Evolutionary conservation across 1,140 invertebrate species (phyloP), one percentile per base, ranked within the genome.

Genomic region (Telenomus remus): DNA sequence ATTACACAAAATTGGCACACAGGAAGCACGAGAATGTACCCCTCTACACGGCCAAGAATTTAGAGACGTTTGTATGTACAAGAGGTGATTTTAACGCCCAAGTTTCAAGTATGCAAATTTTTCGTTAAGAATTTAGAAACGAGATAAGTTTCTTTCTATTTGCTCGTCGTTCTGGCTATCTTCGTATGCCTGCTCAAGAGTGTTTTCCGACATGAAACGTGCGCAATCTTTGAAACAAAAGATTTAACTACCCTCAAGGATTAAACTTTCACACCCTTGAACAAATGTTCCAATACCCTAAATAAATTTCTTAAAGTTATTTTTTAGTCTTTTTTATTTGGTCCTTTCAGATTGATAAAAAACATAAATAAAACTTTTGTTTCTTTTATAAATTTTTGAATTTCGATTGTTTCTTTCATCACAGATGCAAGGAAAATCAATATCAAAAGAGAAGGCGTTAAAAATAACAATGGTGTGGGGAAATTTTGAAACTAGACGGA

Each of bases 91-190:
- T 75, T 49, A 75, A 75, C 64, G 53, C 60, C 50, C 65, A 68
- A 70, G 64, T 68, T 68, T 77, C 64, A 46, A 77, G 75, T 69
- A 72, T 77, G 75, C 68, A 77, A 72, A 77, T 77, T 77, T 72
- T 39, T 72, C 49, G 65, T 51, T 54, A 49, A 68, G 63, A 63
- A 68, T 77, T 77, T 77, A 71, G 63, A 68, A 71, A 57, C 42
- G 68, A 71, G 66, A 72, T 77, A 77, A 71, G 48, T 55, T 77
- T 60, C 66, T 71, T 71, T 77, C 68, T 72, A 77, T 72, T 77
- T 77, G 61, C 68, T 51, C 43, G 9, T 60, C 0, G 15, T 15
- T 19, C 13, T n/a, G 37, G 10, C 39, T 48, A 44, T 60, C 14
- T 13, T 15, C 42, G 46, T 43, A 44, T 35, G 39, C 37, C 27